phyloP scores from a whole-genome alignment of 2,797 vertebrate genomes.

The Alfaro cultratus region DNA sequence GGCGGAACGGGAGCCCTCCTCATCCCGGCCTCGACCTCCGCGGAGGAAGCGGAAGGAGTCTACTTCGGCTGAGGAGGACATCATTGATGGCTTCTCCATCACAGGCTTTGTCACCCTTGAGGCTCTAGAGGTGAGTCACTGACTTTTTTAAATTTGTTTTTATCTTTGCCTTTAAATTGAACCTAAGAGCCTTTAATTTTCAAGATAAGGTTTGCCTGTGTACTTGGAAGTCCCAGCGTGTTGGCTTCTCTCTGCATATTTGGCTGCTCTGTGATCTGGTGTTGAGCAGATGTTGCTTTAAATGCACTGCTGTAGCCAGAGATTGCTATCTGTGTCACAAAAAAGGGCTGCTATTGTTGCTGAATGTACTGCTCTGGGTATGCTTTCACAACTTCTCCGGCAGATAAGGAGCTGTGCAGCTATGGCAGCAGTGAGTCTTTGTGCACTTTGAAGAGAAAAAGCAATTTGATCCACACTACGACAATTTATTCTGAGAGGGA shows the following conservation, averaged over 20 bases:
- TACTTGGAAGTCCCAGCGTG: slow-evolving; percentile 25
- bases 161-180: slow-evolving; percentile 10
- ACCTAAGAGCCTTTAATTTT: slow-evolving; percentile 7
- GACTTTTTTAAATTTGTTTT: slow-evolving; percentile 5
- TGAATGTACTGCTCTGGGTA: slow-evolving; percentile 52
- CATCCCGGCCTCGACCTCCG: slow-evolving; percentile 89
- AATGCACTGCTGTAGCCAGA: slow-evolving; percentile 60
- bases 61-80: slow-evolving; percentile 93
- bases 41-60: slow-evolving; percentile 92
- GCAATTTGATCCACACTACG: slow-evolving; percentile 67
- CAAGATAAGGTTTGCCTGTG: not conserved
- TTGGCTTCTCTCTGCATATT: slow-evolving; percentile 52
- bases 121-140: slow-evolving; percentile 90
- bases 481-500: slow-evolving; percentile 61
- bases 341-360: slow-evolving; percentile 46
- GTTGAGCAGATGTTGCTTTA: slow-evolving; percentile 72
- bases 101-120: slow-evolving; percentile 92
- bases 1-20: slow-evolving; percentile 84
- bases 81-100: slow-evolving; percentile 96
- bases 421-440: slow-evolving; percentile 42
- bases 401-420: slow-evolving; percentile 52
- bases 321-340: slow-evolving; percentile 62
- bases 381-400: slow-evolving; percentile 61
- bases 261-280: slow-evolving; percentile 57
- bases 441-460: slow-evolving; percentile 52